Evolutionary conservation across 53 echinoderm and acorn worm genomes (phyloP).

Genomic region (Luidia sarsii): DNA sequence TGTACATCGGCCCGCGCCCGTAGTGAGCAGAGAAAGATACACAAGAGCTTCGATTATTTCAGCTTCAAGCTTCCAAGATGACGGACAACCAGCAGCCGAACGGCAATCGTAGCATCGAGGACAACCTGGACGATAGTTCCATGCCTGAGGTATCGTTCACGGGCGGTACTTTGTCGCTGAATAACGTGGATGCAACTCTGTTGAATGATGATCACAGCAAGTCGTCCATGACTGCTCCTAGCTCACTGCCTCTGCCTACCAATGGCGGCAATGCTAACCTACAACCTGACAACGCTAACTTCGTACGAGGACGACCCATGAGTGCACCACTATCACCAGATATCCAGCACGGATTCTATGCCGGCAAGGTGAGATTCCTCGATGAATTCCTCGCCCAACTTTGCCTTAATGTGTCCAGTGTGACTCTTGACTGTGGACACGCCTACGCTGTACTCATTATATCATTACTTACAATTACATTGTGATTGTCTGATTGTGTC

Average conservation of each 20-base stretch:
- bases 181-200: conserved; percentile 19
- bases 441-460: no score
- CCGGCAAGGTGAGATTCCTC: conserved; percentile 51
- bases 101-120: conserved; percentile 45
- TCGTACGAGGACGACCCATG: conserved; percentile 46
- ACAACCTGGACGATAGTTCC: conserved; percentile 58
- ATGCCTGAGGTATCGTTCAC: conserved; percentile 53
- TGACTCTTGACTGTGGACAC: no score
- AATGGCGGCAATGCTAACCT: background rate
- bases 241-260: background rate
- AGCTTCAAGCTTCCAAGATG: conserved; percentile 10
- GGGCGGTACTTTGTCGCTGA: conserved; percentile 56
- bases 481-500: no score
- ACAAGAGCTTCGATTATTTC: no score
- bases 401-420: no score
- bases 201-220: conserved; percentile 32
- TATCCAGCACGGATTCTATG: conserved; percentile 68
- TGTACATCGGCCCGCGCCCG: no score
- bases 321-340: conserved; percentile 47
- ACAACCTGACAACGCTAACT: conserved; percentile 16
- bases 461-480: no score
- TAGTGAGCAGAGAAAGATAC: no score
- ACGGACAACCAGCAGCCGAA: conserved; percentile 34
- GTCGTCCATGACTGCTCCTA: conserved; percentile 14
- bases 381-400: no score